phyloP scores from a whole-genome alignment of 1,140 invertebrate species.

The Vollenhovia emeryi region DNA sequence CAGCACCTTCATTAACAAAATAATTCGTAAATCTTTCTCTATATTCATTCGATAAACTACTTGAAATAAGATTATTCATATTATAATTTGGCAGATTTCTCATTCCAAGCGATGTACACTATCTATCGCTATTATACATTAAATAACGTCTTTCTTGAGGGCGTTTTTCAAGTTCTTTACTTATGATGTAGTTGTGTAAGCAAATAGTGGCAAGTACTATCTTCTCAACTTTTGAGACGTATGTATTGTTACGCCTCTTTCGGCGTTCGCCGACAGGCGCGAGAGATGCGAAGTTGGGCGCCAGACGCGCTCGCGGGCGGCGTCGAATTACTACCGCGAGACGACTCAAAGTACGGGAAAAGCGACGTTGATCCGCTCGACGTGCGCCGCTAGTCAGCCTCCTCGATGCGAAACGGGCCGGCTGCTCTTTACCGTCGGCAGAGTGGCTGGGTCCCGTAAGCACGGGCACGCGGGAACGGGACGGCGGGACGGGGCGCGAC shows the following conservation, averaged over 20 bases:
- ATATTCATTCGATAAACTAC: background rate
- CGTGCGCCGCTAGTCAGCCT: too few relatives aligned
- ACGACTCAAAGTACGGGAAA: too few relatives aligned
- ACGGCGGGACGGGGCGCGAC: too few relatives aligned
- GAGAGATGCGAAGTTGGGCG: too few relatives aligned
- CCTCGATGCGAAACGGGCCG: too few relatives aligned
- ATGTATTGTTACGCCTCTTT: background rate
- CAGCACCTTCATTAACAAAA: background rate
- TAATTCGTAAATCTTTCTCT: background rate
- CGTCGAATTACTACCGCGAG: too few relatives aligned
- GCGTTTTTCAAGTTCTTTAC: background rate
- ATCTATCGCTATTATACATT: background rate
- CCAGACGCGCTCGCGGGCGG: too few relatives aligned
- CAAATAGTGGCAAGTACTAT: background rate
- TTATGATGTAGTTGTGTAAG: constrained; percentile 1
- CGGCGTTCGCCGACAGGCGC: too few relatives aligned
- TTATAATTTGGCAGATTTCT: background rate
- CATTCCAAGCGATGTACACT: background rate
- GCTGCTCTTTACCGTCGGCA: too few relatives aligned
- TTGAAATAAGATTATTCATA: background rate
- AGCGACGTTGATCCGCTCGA: too few relatives aligned
- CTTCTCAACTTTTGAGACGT: background rate
- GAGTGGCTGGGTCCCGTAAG: too few relatives aligned
- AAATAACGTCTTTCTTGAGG: constrained; percentile 5
- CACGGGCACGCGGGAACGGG: too few relatives aligned